Base-by-base conservation (phyloP, 2,797 vertebrate genomes). In the Triplophysa yarkandensis region DNA sequence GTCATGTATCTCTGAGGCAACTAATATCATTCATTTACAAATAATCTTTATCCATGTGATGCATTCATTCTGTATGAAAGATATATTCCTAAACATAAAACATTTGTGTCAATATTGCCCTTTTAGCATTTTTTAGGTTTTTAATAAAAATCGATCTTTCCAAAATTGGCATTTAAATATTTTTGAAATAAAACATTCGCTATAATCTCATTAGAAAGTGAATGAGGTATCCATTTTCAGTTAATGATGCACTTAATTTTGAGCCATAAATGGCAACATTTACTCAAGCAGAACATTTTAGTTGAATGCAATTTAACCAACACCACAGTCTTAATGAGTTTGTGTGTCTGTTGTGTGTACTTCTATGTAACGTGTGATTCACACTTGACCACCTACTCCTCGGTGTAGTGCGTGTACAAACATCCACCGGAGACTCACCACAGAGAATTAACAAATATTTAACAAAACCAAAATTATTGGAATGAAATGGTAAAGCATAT, bases 401-500 rank as follows among this genome's bases (percentile, higher is more conserved):
- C 52, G 58, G 30, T 14, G 70, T 25, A 43, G 55, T 70, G 65
- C 69, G 66, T 48, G 9, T 34, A 21, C 17, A 62, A 66, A 71
- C 34, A 48, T 71, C 61, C 68, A 75, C 72, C 55, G 64, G 50
- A 79, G 77, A 54, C 52, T 75, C 58, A 50, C 36, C 30, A 70
- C 52, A 70, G 69, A 71, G 55, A 10, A 30, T 44, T 4, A 43
- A 43, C 41, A 43, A 43, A 3, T 13, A 43, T 68, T n/a, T 36
- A 36, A 2, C 10, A 58, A 74, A 58, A 68, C n/a, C n/a, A n/a
- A n/a, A n/a, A n/a, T n/a, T n/a, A n/a, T n/a, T n/a, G n/a, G n/a
- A n/a, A n/a, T n/a, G n/a, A n/a, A n/a, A n/a, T n/a, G n/a, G n/a
- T n/a, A n/a, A n/a, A n/a, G n/a, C n/a, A n/a, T n/a, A n/a, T n/a